These are phyloP conservation scores for Riparia riparia DNA, from an alignment of 2,113 vertebrate species.

Conservation along the genomic window DNA sequence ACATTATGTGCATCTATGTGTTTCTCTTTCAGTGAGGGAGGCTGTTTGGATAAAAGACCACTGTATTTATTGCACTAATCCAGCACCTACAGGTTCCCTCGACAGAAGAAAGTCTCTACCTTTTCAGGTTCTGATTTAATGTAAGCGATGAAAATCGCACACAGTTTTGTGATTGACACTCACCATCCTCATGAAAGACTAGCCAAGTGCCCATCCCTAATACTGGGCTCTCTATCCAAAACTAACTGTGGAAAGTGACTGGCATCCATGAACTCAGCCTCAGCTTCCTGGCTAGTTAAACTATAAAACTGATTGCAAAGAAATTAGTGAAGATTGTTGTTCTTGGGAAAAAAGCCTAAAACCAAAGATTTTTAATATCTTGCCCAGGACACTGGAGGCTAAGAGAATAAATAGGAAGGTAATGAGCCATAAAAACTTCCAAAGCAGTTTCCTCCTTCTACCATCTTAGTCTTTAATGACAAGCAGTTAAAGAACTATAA, in stretches of 20 bases:
- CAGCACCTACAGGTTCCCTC: conserved; percentile 46
- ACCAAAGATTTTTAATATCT: background rate
- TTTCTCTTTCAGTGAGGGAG: conserved; percentile 56
- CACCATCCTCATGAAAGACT: conserved; percentile 16
- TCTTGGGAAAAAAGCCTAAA: too few relatives aligned
- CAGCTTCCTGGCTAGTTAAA: background rate
- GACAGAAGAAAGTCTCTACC: conserved; percentile 22
- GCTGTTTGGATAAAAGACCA: conserved; percentile 73
- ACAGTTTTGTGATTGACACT: conserved; percentile 8
- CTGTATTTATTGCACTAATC: conserved; percentile 71
- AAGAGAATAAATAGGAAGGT: conserved; percentile 20
- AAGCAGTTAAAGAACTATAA: conserved; percentile 7
- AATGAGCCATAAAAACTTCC: conserved; percentile 32
- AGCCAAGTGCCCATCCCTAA: conserved; percentile 61
- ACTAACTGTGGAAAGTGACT: background rate
- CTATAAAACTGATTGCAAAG: background rate
- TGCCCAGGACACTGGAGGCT: background rate
- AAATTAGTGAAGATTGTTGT: background rate
- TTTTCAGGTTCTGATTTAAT: conserved; percentile 64
- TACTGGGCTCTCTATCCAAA: background rate
- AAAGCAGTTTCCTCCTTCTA: background rate
- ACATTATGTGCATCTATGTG: conserved; percentile 69
- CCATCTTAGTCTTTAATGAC: conserved; percentile 18
- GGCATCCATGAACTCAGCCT: background rate
- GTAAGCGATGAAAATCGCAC: background rate